Conservation (phyloP, 2,888 invertebrate genomes). For the Acanthoscelides obtectus region DNA sequence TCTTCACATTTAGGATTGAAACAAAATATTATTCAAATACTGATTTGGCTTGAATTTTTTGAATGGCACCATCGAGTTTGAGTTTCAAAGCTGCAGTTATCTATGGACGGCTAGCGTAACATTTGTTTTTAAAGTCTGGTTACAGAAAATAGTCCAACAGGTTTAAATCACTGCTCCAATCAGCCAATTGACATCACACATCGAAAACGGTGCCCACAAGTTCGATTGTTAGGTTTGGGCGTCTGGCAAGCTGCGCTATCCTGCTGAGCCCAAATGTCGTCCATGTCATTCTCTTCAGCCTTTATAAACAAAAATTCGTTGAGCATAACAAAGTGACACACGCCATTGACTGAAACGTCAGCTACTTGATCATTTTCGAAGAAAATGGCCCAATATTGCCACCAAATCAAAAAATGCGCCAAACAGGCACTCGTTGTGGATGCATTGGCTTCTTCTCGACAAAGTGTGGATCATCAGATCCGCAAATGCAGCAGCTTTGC, state of each 20-base stretch:
- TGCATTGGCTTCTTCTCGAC: neutral
- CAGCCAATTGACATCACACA: neutral
- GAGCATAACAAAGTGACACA: neutral
- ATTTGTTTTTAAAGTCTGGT: neutral
- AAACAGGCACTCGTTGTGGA: neutral
- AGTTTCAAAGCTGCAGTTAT: neutral
- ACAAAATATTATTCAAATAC: too few relatives aligned
- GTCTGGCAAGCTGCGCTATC: neutral
- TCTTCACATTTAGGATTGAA: too few relatives aligned
- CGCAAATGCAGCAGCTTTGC: neutral
- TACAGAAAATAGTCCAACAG: neutral
- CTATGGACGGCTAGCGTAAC: neutral
- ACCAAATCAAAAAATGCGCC: neutral
- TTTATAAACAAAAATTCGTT: neutral
- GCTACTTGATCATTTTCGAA: neutral
- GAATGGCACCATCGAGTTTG: neutral
- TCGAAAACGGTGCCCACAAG: neutral
- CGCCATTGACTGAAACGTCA: neutral
- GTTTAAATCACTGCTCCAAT: neutral
- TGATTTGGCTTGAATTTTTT: neutral
- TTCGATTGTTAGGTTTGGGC: neutral
- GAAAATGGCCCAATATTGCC: neutral
- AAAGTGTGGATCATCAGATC: neutral
- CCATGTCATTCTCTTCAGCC: neutral
- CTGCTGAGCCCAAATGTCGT: neutral